Evolutionary conservation across 2,888 invertebrate genomes (phyloP), one percentile per base, ranked within the genome.

Genomic region (Macrophya annulata): DNA sequence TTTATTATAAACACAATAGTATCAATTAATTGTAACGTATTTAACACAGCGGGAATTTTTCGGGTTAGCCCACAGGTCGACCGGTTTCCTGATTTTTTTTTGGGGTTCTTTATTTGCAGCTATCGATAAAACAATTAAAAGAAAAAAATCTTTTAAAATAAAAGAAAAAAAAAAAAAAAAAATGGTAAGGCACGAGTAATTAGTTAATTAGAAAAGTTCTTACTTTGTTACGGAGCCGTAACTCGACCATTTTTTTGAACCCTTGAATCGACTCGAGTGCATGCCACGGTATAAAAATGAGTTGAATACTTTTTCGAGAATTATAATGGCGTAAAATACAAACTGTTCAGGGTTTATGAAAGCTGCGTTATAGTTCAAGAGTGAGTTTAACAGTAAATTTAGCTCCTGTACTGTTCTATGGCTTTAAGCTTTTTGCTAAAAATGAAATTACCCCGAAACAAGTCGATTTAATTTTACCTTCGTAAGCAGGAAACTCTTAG

Each of bases 201-300:
- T 68, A 37, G 15, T 68, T 68, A 68, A 68, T 68, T 68, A 68
- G 37, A 37, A 68, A 68, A 68, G 68, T 68, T 68, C 15, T 15
- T 68, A 68, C 68, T 37, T 37, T 45, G 9, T 45, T 74, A 74
- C 45, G 43, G 43, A 45, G 72, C 45, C 4, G 45, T 45, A n/a
- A n/a, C 72, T 45, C 72, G 21, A 45, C 43, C 40, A 25, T 74
- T 74, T 74, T 74, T 74, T 74, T 74, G 5, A 74, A 74, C 74
- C 74, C 45, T 74, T 45, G 45, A 74, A 74, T 74, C 43, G 25
- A 74, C n/a, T 25, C 43, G 21, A 43, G 45, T 45, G 43, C 74
- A 21, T 9, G 21, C 9, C 3, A 62, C n/a, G 9, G n/a, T n/a
- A 15, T 4, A 6, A 17, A 68, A 37, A 37, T 0, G 45, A 74